Percentiles rank a stretch among this genome's conserved stretches.
These are phyloP conservation scores for Ptychoptera albimana DNA, from an alignment of 2,888 invertebrate genomes.

Conservation along the genomic window DNA sequence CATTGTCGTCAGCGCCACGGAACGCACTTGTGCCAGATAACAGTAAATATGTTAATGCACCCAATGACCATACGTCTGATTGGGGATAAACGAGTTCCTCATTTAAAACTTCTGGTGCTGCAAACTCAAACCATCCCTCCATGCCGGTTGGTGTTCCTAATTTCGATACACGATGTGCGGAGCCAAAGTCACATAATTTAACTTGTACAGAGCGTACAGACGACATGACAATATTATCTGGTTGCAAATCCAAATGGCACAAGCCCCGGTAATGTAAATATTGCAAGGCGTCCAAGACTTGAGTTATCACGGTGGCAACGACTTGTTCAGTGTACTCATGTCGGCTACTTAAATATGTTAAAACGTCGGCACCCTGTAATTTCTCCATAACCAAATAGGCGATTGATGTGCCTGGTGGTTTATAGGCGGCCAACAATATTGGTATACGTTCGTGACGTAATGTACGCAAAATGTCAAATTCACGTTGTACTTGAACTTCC, in stretches of 20 bases:
- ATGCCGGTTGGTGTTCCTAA: conserved; percentile 48
- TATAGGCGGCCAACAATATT: conserved; percentile 53
- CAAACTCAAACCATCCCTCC: conserved; percentile 55
- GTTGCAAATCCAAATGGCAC: conserved; percentile 80
- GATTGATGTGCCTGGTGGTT: conserved; percentile 46
- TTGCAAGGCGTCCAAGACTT: conserved; percentile 78
- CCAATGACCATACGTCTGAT: conserved; percentile 93
- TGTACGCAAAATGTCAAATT: conserved; percentile 69
- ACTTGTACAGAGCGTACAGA: conserved; percentile 69
- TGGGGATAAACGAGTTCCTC: conserved; percentile 79
- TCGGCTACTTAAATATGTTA: conserved; percentile 73
- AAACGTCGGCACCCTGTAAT: conserved; percentile 78
- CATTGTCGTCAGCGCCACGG: conserved; percentile 61
- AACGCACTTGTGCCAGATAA: conserved; percentile 88
- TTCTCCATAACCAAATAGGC: conserved; percentile 66
- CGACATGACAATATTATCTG: conserved; percentile 88
- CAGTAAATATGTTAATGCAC: conserved; percentile 79
- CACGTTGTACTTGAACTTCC: conserved; percentile 50
- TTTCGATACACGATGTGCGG: conserved; percentile 66
- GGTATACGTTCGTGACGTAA: conserved; percentile 81
- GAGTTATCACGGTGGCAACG: conserved; percentile 72
- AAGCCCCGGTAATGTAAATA: conserved; percentile 90
- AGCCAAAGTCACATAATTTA: conserved; percentile 85
- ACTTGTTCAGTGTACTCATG: conserved; percentile 89
- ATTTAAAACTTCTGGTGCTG: conserved; percentile 76